Percentiles rank a stretch among this genome's conserved stretches.
Conservation (phyloP, 2,113 vertebrate genomes). For the Phrynocephalus versicolor region DNA sequence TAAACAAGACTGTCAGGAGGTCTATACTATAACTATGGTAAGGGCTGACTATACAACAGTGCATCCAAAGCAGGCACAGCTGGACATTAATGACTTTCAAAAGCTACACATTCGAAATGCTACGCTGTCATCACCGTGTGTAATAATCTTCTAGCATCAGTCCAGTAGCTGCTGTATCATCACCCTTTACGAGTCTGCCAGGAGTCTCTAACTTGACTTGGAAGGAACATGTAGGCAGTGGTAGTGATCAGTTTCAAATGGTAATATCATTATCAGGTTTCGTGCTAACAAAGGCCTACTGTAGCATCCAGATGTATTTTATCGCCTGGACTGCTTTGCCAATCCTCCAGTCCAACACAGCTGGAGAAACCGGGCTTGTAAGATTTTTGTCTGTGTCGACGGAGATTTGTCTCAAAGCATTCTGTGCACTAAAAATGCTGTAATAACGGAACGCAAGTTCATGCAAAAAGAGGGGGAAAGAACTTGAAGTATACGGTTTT, state of each 20-base stretch:
- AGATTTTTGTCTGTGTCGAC: neutral
- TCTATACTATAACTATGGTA: neutral
- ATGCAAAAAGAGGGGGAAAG: neutral
- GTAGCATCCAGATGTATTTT: neutral
- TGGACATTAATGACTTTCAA: neutral
- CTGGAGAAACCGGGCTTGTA: slow-evolving; percentile 7
- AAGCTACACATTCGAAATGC: neutral
- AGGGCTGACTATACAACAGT: neutral
- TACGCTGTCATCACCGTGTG: neutral
- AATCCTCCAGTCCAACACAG: slow-evolving; percentile 38
- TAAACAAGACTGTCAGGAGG: neutral
- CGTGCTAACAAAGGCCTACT: neutral
- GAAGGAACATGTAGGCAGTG: neutral
- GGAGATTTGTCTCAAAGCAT: neutral
- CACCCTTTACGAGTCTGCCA: neutral
- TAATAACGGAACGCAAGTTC: neutral
- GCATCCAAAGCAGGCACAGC: neutral
- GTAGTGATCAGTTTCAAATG: slow-evolving; percentile 2
- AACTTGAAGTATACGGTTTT: neutral
- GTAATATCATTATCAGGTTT: neutral
- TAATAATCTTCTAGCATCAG: neutral
- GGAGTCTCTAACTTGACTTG: neutral
- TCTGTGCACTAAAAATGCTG: neutral
- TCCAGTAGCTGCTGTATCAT: neutral
- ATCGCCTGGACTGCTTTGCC: slow-evolving; percentile 2